Evolutionary conservation across 2,113 vertebrate genomes (phyloP), one percentile per base, ranked within the genome.

Genomic region (Pluvianellus socialis): DNA sequence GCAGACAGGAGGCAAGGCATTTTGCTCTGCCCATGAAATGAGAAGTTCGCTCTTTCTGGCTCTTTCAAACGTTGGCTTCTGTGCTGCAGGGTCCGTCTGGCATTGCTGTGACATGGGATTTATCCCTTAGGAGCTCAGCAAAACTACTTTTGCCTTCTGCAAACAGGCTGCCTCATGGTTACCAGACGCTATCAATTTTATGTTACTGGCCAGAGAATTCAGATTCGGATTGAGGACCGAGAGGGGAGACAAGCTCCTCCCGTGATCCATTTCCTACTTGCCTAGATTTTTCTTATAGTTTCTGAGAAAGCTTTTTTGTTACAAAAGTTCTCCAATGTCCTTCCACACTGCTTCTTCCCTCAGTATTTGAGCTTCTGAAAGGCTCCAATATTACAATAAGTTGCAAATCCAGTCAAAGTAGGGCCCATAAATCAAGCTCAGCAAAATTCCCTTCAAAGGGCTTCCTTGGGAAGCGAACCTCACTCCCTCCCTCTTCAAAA

Each of bases 91-190:
- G 33, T 70, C 63, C 0, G 0, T 18, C 44, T 61, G 84, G 45
- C 35, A 52, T 20, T 21, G 5, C 62, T 20, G 44, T 10, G 17
- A 10, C 42, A 24, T 0, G 0, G 19, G 35, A 11, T 5, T 7
- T 38, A 26, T 4, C 77, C 40, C 33, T 59, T 32, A 56, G 65
- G 28, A 58, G 58, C 28, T 88, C 65, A 68, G 27, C 28, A 58
- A 58, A 83, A 15, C 30, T 53, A 24, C 45, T 50, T 20, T 14
- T 7, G 2, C 9, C 35, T 47, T 10, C 65, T 61, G 84, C 68
- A 92, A 45, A 35, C 42, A 65, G 35, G 33, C 9, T 44, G 44
- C 52, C 18, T 52, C 5, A 1, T 16, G 53, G 45, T 8, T 80
- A 14, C 21, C 22, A 30, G 24, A 26, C 19, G 35, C 26, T 79